These are phyloP conservation scores for Plectus sambesii DNA, from an alignment of 1,140 invertebrate genomes.

Conservation along the genomic window DNA sequence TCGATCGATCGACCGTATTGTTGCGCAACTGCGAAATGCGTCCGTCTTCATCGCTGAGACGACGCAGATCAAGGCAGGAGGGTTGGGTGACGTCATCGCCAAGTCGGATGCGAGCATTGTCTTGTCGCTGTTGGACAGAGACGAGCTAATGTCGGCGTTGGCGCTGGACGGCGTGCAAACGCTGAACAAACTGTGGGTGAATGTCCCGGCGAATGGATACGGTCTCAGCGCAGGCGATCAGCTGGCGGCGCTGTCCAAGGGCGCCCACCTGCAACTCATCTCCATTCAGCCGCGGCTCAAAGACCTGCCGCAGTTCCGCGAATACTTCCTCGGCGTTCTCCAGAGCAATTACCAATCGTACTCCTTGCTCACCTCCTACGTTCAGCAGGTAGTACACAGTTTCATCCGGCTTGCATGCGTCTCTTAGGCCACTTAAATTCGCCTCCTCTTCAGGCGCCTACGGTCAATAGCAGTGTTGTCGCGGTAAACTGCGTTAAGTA, in stretches of 20 bases:
- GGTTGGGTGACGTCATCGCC: constrained; percentile 19
- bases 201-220: constrained; percentile 25
- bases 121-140: constrained; percentile 29
- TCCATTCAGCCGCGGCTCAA: constrained; percentile 19
- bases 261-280: constrained; percentile 20
- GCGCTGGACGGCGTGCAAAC: constrained; percentile 6
- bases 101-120: constrained; percentile 30
- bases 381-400: constrained; percentile 33
- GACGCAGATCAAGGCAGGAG: constrained; percentile 26
- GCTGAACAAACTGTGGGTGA: constrained; percentile 26
- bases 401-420: too few relatives aligned
- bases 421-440: too few relatives aligned
- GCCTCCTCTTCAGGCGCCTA: too few relatives aligned
- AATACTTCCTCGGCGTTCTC: constrained; percentile 38
- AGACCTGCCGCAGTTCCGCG: constrained; percentile 31
- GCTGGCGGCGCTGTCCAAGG: constrained; percentile 10
- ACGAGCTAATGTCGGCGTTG: constrained; percentile 11
- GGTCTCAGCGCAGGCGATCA: constrained; percentile 22
- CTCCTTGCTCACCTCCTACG: constrained; percentile 30
- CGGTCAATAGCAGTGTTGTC: too few relatives aligned
- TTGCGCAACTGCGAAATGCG: constrained; percentile 17
- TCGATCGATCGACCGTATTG: constrained; percentile 13
- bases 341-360: constrained; percentile 39
- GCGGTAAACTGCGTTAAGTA: too few relatives aligned
- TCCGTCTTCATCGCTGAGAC: constrained; percentile 31